Evolutionary conservation across 2,797 vertebrate species (phyloP).

Genomic region (Threskiornis aethiopicus): DNA sequence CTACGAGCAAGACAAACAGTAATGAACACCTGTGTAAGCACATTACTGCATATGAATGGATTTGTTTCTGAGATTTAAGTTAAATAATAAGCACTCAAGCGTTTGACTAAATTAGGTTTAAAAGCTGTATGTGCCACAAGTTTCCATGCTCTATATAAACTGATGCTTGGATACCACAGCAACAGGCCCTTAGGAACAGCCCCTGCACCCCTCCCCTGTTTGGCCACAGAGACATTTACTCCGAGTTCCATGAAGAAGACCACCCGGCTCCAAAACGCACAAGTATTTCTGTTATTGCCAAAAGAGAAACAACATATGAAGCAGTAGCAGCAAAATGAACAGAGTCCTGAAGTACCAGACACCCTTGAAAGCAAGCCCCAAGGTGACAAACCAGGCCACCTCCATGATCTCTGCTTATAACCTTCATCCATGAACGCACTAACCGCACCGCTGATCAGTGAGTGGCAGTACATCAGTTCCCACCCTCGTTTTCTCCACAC

Average conservation of each 20-base stretch:
- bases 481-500: background rate
- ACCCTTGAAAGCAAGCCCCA: background rate
- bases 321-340: background rate
- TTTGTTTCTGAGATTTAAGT: background rate
- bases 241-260: background rate
- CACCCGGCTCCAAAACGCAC: background rate
- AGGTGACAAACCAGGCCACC: background rate
- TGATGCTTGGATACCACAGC: background rate
- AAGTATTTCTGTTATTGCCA: background rate
- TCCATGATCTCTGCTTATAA: background rate
- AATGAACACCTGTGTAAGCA: background rate
- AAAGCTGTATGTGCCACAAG: background rate
- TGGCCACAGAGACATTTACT: background rate
- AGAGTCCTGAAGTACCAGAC: background rate
- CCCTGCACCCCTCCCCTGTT: background rate
- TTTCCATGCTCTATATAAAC: background rate
- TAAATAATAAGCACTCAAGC: background rate
- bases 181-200: background rate
- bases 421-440: background rate
- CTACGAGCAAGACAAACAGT: background rate
- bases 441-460: background rate
- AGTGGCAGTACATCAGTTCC: background rate
- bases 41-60: background rate
- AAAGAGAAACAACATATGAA: background rate
- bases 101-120: background rate